Conservation (phyloP, 2,797 vertebrate species). For the Tympanoctomys barrerae region DNA sequence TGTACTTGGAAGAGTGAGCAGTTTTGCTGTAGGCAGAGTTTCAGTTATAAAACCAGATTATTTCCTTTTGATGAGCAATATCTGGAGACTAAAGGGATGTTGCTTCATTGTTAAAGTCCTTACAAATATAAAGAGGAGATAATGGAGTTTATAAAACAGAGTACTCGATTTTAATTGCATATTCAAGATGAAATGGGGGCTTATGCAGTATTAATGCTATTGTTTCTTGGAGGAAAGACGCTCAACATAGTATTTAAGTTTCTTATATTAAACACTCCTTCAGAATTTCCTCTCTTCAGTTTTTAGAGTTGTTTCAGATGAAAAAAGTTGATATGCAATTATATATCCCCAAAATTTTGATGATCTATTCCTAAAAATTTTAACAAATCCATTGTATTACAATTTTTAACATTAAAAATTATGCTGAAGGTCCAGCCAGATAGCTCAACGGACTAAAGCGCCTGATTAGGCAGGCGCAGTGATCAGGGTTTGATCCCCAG, state of each 20-base stretch:
- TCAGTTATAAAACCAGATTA: neutral
- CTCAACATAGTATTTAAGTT: neutral
- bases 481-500: no score
- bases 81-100: neutral
- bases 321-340: neutral
- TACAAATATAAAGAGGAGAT: neutral
- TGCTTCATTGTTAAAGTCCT: slow-evolving; percentile 2
- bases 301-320: neutral
- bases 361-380: neutral
- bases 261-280: slow-evolving; percentile 25
- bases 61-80: slow-evolving; percentile 18
- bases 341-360: neutral
- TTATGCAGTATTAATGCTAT: slow-evolving; percentile 1
- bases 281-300: slow-evolving; percentile 18
- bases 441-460: no score
- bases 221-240: neutral
- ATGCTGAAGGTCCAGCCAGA: no score
- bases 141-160: neutral
- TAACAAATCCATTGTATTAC: neutral
- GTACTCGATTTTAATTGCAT: neutral
- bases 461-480: no score
- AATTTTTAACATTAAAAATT: slow-evolving; percentile 1
- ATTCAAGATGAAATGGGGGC: neutral
- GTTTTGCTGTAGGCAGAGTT: slow-evolving; percentile 22
- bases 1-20: neutral